Base-by-base conservation (phyloP, 2,888 invertebrate species). In the Epiperipatus broadwayi region DNA sequence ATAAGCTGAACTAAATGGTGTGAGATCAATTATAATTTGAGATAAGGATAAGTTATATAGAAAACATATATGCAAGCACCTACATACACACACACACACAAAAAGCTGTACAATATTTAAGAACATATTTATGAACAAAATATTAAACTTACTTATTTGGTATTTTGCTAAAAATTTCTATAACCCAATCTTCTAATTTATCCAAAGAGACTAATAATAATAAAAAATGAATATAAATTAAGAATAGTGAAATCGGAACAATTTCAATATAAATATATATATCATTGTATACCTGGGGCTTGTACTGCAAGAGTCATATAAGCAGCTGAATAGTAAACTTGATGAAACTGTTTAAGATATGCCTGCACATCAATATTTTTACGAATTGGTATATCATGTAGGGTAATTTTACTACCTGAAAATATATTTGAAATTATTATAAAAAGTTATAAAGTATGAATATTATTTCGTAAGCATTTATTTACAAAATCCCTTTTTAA, bases 261-360 rank as follows among this genome's bases (percentile, higher is more conserved):
- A n/a, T n/a, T n/a, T 21, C 3, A 25, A 27, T 25, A 35, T 3
- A 10, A 18, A 34, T 14, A 19, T 16, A 7, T 15, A n/a, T 3
- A 41, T n/a, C 5, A 16, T 27, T 29, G 21, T 41, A 10, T 44
- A 54, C 54, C 54, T 46, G 52, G 51, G n/a, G 57, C 54, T 64
- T 83, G 81, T 15, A 85, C 68, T 31, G 78, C 77, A 2, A 87
- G 59, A 5, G 77, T 83, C 84, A 89, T 87, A 47, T 78, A 69
- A 51, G 85, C 75, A 5, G 81, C 79, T 25, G 80, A 78, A 53
- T 89, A 89, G 56, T 83, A 76, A 16, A 73, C 63, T 50, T 68
- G 65, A 25, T 78, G 64, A 51, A 83, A 85, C 41, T 75, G 69
- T 48, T 78, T 75, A 4, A 83, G 66, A 2, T 70, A 65, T 20